Base-by-base conservation (phyloP, 2,797 vertebrate species). In the Rhinella marina region DNA sequence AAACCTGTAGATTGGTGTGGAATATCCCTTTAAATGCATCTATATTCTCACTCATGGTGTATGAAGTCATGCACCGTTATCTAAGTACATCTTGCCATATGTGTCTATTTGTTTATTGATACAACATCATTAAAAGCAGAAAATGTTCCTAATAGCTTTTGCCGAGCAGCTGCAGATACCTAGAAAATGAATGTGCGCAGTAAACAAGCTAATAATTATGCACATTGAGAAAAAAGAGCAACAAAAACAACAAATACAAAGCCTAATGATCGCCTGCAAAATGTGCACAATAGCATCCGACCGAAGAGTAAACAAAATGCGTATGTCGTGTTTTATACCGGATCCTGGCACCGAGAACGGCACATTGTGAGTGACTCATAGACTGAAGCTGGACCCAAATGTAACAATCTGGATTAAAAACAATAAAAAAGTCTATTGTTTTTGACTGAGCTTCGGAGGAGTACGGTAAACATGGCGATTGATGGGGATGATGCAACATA, bases 131-230 rank as follows among this genome's bases (percentile, higher is more conserved):
- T 77, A 52, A 54, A 52, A 25, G 2, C 23, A 14, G 48, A n/a
- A 25, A 54, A 21, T 77, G 19, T 8, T 77, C 73, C 48, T 25
- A 77, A 77, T 77, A n/a, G 73, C 73, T 25, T 52, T 13, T 11
- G 61, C 56, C 62, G 27, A 48, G 32, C 61, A 62, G 57, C 80
- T 82, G 80, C n/a, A 64, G 57, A 59, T 59, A 57, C 41, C 79
- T 6, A 32, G 80, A 48, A 16, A 62, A 61, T 62, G 5, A 61
- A 61, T 48, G 19, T 21, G 56, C 25, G 21, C 57, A 16, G 21
- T 62, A 50, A 64, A 11, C 59, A 66, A 82, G 61, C 61, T 62
- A 82, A 82, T 82, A 82, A 82, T 82, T 62, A 61, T 80, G 78
- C 78, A 54, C n/a, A 77, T 54, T n/a, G 73, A 54, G 50, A 23